phyloP scores from a whole-genome alignment of 2,888 invertebrate species.

The Catocala fraxini region DNA sequence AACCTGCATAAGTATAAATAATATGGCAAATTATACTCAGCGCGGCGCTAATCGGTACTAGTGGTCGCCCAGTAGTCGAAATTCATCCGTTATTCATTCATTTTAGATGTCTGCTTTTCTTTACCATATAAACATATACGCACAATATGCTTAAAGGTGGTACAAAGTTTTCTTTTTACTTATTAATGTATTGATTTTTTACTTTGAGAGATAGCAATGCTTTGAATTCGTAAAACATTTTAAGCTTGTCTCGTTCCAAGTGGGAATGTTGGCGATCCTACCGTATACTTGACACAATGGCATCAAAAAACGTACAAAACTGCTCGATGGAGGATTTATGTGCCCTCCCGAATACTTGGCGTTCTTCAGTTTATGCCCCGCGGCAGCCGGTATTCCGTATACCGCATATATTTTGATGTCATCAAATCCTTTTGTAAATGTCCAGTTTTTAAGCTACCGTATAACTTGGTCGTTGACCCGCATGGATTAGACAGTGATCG shows the following conservation, averaged over 20 bases:
- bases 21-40: no score
- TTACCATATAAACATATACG: no score
- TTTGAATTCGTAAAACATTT: constrained; percentile 33
- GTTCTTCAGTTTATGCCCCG: constrained; percentile 43
- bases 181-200: constrained; percentile 9
- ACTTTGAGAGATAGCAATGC: constrained; percentile 29
- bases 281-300: constrained; percentile 74
- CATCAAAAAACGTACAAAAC: constrained; percentile 75
- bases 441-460: constrained; percentile 45
- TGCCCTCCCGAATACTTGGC: constrained; percentile 49
- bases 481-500: constrained; percentile 34
- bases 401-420: constrained; percentile 47
- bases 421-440: constrained; percentile 52
- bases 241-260: constrained; percentile 30
- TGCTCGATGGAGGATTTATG: constrained; percentile 68
- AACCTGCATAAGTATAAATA: no score
- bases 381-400: constrained; percentile 43
- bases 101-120: no score
- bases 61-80: no score
- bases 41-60: no score
- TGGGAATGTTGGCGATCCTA: constrained; percentile 49
- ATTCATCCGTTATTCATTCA: no score
- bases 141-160: no score
- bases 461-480: constrained; percentile 49
- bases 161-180: no score